Percentiles rank a stretch among this genome's conserved stretches.
Evolutionary conservation across 1,140 invertebrate species (phyloP).

Genomic region (Grapholita molesta): DNA sequence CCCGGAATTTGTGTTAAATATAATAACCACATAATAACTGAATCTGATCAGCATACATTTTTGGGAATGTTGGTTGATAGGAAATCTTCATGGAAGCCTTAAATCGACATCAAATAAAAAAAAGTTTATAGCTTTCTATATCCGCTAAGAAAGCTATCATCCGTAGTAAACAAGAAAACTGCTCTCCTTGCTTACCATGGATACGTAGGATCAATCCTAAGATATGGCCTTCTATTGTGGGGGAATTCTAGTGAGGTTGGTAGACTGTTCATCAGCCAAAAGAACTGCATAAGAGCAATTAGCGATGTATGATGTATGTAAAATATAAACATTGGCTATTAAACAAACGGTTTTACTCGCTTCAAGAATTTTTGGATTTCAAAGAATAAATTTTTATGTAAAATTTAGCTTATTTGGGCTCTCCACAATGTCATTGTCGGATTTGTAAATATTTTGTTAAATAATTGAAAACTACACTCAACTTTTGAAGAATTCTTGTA

Average conservation of each 20-base stretch:
- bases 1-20: neutral
- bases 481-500: no score
- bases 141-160: neutral
- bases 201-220: neutral
- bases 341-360: no score
- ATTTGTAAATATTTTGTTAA: no score
- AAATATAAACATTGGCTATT: no score
- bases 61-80: neutral
- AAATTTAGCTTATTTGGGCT: no score
- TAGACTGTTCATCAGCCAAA: neutral
- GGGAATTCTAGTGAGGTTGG: neutral
- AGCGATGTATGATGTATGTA: no score
- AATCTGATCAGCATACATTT: neutral
- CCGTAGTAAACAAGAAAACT: neutral
- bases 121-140: slow-evolving; percentile 7
- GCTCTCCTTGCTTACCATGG: neutral
- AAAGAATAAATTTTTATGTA: no score
- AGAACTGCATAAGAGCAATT: neutral
- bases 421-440: no score
- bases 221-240: neutral
- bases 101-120: neutral
- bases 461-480: no score
- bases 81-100: neutral
- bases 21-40: neutral
- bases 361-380: no score